Base-by-base conservation (phyloP, 2,113 vertebrate genomes). In the Sander lucioperca region DNA sequence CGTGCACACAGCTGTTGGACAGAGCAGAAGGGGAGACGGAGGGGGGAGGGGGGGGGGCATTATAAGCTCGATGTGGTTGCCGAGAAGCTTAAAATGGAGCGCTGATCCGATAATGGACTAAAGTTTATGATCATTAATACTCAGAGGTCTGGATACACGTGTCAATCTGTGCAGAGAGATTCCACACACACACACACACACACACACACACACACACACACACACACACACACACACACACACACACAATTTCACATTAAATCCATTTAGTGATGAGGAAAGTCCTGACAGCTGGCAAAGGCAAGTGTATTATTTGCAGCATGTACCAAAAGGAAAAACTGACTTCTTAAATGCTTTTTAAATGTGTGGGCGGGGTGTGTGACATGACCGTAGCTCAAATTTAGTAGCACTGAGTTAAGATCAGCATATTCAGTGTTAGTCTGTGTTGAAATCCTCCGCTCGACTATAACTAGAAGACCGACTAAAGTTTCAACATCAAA, bases 71-170 rank as follows among this genome's bases (percentile, higher is more conserved):
- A 89, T 86, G 85, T 53, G 75, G 80, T 85, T 53, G 77, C 64
- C 1, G 13, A 33, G 68, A 81, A 80, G 87, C 89, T 92, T 93
- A 89, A 93, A 91, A 91, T 90, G 89, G 84, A 86, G 86, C 70
- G 0, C 33, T 90, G 91, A 90, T 91, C 88, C 83, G 77, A 88
- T 93, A 94, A 93, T 91, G 92, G 91, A 87, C 87, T 90, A 51
- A 88, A 88, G 85, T 92, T 92, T 89, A 84, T 86, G 77, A 90
- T 91, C 84, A 90, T 93, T 90, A 88, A 92, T 88, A 81, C 83
- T 85, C 87, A 59, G 70, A 80, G 82, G 64, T 80, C 84, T 82
- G 84, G 57, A 83, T 73, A 80, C 84, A 85, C 77, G 57, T 87
- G 87, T 89, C 83, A 83, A 19, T 86, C 61, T 86, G 70, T 68